phyloP scores from a whole-genome alignment of 2,888 invertebrate species.

The Hecatera dysodea region DNA sequence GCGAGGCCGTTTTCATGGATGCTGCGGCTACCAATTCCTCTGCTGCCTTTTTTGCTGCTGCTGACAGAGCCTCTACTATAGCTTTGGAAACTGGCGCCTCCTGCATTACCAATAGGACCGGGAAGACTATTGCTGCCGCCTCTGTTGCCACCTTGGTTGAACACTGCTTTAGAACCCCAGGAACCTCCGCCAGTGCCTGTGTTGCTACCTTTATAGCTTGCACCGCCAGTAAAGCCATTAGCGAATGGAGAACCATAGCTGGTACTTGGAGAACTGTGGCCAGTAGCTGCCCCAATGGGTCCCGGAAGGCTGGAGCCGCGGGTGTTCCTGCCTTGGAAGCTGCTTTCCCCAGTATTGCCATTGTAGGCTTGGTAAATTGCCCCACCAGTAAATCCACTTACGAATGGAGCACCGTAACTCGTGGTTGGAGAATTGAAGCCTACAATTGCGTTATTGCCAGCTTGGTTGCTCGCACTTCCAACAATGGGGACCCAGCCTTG shows the following conservation, averaged over 20 bases:
- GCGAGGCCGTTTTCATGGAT: background rate
- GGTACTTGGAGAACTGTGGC: background rate
- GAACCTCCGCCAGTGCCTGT: background rate
- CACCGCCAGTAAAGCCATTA: background rate
- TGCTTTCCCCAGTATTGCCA: too few species aligned
- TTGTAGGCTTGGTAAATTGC: background rate
- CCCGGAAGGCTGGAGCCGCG: background rate
- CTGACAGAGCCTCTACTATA: background rate
- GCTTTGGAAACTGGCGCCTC: background rate
- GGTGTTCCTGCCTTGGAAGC: too few species aligned
- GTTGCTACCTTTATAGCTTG: background rate
- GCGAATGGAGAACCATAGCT: background rate
- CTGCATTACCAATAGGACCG: too few species aligned
- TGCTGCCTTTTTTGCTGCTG: background rate
- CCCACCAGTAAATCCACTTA: too few species aligned
- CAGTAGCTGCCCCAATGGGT: background rate
- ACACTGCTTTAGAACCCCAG: background rate
- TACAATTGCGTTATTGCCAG: too few species aligned
- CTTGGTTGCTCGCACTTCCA: background rate
- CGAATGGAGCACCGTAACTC: too few species aligned
- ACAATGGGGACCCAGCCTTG: background rate
- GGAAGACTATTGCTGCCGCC: too few species aligned
- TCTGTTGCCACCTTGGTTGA: background rate
- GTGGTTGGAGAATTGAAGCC: too few species aligned
- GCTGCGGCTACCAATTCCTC: background rate